Base-by-base conservation (phyloP, 37 sponge, comb jelly and placozoan species). In the Axinella damicornis region DNA sequence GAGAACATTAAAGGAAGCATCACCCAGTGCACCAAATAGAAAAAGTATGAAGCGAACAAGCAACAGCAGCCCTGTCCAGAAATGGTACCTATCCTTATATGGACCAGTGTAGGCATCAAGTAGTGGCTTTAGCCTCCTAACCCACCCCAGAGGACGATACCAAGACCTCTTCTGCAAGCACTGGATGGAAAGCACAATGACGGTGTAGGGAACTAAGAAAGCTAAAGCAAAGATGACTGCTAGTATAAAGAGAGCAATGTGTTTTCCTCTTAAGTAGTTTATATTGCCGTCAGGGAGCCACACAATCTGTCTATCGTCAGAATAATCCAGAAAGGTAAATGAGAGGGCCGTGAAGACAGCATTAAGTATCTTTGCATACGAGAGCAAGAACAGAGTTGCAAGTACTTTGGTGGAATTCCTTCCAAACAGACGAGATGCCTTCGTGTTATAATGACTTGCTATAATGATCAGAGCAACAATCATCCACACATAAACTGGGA, bases 281-380 rank as follows among this genome's bases (percentile, higher is more conserved):
- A 67, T 34, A 31, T 67, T 67, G 33, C 32, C 68, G 28, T 67
- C 68, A 24, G 2, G 28, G 2, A 34, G 20, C 68, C 68, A 67
- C 2, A 67, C 68, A 19, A 30, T 11, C 11, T 67, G 27, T 11
- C 33, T 67, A 11, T 18, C 33, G 9, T 67, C n/a, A n/a, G n/a
- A n/a, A n/a, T n/a, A 30, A 46, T 46, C 46, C 46, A 46, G 46
- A 46, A 46, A 46, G 46, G 46, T 46, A 9, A 46, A 46, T 46
- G 46, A 46, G 9, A 46, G 9, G 9, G 46, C 46, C 4, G 46
- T 46, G 67, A 66, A 34, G 67, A 33, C 33, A 24, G 67, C 33
- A 34, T 66, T 18, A 15, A 66, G 30, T 33, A 66, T 25, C 67
- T 66, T 66, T 66, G 67, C 27, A n/a, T 66, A 66, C 17, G 67